These are phyloP conservation scores for Nanorana parkeri DNA, from an alignment of 2,113 vertebrate genomes.

Conservation along the genomic window DNA sequence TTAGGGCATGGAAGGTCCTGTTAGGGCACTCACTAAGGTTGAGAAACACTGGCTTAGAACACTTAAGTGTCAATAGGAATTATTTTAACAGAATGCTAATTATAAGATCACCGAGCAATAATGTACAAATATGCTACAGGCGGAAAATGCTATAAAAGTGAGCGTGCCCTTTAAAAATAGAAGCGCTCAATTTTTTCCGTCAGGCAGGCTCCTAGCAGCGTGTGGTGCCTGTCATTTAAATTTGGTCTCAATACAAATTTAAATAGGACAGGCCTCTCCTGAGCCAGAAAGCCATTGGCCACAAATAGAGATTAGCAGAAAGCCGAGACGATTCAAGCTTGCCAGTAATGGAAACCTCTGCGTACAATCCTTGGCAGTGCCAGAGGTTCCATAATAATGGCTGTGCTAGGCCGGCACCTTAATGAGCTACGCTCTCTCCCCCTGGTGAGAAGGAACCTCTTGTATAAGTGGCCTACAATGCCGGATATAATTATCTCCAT, in stretches of 20 bases:
- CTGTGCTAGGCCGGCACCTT: slow-evolving; percentile 7
- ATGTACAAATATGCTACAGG: no score
- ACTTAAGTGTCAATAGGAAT: no score
- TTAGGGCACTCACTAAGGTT: no score
- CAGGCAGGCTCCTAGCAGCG: neutral
- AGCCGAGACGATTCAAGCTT: slow-evolving; percentile 5
- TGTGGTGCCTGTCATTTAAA: neutral
- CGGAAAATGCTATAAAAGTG: no score
- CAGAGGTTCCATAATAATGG: slow-evolving; percentile 8
- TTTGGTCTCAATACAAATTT: slow-evolving; percentile 27
- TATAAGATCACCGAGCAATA: no score
- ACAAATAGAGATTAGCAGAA: slow-evolving; percentile 18
- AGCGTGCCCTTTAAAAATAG: neutral
- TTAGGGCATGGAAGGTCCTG: no score
- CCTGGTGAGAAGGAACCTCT: neutral
- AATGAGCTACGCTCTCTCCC: slow-evolving; percentile 16
- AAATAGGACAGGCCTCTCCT: slow-evolving; percentile 1
- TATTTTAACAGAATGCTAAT: no score
- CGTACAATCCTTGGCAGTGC: slow-evolving; percentile 2
- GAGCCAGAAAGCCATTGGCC: slow-evolving; percentile 10
- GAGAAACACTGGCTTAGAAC: no score
- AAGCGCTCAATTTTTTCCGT: neutral
- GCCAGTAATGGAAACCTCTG: slow-evolving; percentile 16
- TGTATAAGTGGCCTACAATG: slow-evolving; percentile 1
- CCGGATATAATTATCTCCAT: slow-evolving; percentile 2